phyloP scores from a whole-genome alignment of 2,888 invertebrate species.

The Lysandra coridon region DNA sequence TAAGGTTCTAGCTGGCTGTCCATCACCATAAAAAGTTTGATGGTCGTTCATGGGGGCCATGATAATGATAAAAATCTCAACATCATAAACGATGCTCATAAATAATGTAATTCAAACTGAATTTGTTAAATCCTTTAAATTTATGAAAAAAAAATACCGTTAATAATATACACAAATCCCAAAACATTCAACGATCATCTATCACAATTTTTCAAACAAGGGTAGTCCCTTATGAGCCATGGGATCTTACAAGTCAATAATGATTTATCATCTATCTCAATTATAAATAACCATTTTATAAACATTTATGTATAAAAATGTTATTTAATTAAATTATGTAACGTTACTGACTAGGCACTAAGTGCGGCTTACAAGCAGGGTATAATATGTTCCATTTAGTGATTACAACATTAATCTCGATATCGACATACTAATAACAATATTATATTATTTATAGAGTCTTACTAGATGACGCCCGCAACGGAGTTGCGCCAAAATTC shows the following conservation, averaged over 20 bases:
- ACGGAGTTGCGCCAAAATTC: too few relatives aligned
- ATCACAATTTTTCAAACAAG: not conserved
- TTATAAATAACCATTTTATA: not conserved
- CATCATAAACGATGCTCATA: not conserved
- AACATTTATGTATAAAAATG: not conserved
- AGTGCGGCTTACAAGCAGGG: not conserved
- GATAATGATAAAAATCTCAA: not conserved
- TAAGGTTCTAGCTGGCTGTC: conserved; percentile 8
- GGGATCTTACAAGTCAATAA: not conserved
- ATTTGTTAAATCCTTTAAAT: too few relatives aligned
- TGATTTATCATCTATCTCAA: conserved; percentile 3
- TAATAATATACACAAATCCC: not conserved
- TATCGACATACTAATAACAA: not conserved
- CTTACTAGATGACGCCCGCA: too few relatives aligned
- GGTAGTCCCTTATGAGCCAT: not conserved
- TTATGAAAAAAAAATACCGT: not conserved
- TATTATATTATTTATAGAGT: too few relatives aligned
- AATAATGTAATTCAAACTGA: too few relatives aligned
- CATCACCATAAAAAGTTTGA: conserved; percentile 18
- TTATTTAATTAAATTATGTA: not conserved
- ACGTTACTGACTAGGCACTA: not conserved
- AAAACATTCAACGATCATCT: not conserved
- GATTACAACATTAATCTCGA: not conserved
- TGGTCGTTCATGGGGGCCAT: not conserved
- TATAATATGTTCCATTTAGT: not conserved